Conservation (phyloP, 2,797 vertebrate species). For the Megalops cyprinoides region DNA sequence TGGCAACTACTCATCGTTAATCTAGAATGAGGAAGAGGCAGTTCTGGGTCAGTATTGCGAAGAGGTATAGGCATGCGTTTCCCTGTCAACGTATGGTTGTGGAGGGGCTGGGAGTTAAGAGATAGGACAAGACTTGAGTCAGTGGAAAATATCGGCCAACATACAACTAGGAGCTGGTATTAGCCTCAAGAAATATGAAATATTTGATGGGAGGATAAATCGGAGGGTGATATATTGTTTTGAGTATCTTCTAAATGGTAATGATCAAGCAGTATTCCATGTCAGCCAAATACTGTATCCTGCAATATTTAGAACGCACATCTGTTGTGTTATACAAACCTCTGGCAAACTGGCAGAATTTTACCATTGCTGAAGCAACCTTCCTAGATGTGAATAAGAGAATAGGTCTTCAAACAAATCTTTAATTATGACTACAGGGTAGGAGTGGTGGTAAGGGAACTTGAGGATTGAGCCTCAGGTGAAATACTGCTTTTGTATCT, state of each 20-base stretch:
- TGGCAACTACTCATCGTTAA: slow-evolving; percentile 25
- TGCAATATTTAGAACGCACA: too few species aligned
- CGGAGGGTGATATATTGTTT: not conserved
- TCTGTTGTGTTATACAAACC: not conserved
- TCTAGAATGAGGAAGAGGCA: slow-evolving; percentile 9
- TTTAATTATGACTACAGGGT: too few species aligned
- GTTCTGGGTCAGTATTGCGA: slow-evolving; percentile 25
- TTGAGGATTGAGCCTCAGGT: not conserved
- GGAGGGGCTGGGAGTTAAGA: not conserved
- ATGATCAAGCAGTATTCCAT: not conserved
- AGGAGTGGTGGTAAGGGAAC: too few species aligned
- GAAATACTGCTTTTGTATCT: not conserved
- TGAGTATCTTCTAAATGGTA: not conserved
- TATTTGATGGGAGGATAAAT: not conserved
- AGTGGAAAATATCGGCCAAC: not conserved
- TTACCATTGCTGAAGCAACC: too few species aligned
- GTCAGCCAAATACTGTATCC: not conserved
- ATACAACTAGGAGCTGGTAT: not conserved
- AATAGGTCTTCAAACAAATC: too few species aligned
- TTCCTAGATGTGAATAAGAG: too few species aligned
- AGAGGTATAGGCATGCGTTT: slow-evolving; percentile 14
- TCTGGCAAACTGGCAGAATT: not conserved
- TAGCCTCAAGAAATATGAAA: not conserved
- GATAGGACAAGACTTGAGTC: not conserved
- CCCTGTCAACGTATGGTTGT: not conserved